Evolutionary conservation across 1,140 invertebrate genomes (phyloP).

Genomic region (Zaprionus capensis): DNA sequence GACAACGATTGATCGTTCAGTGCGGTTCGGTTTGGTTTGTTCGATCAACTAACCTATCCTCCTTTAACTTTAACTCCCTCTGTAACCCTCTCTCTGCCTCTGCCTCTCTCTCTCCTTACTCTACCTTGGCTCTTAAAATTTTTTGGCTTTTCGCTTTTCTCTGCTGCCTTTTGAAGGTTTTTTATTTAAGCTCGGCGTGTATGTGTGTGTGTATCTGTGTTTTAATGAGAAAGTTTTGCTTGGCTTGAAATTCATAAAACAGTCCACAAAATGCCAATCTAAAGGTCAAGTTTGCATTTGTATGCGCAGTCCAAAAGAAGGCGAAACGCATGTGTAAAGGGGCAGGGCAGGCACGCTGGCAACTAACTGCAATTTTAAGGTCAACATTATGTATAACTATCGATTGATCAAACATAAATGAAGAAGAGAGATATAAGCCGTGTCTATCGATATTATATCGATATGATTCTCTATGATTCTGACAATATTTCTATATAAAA

Average conservation of each 20-base stretch:
- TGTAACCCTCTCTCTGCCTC: not conserved
- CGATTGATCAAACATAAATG: too few relatives aligned
- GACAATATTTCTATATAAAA: too few relatives aligned
- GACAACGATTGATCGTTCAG: conserved; percentile 38
- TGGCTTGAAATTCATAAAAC: conserved; percentile 50
- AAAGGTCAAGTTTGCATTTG: conserved; percentile 76
- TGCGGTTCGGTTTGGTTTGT: not conserved
- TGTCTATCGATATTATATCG: too few relatives aligned
- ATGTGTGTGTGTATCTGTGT: not conserved
- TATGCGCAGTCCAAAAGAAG: conserved; percentile 49
- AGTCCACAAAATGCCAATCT: conserved; percentile 38
- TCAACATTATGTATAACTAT: not conserved
- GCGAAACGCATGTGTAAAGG: not conserved
- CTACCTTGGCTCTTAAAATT: conserved; percentile 13
- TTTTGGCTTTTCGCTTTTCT: conserved; percentile 42
- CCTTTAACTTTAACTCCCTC: not conserved
- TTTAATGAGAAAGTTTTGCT: conserved; percentile 72
- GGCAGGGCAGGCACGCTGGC: not conserved
- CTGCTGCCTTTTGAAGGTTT: conserved; percentile 57
- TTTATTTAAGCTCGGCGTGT: conserved; percentile 32
- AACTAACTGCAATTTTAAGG: not conserved
- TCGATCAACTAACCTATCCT: conserved; percentile 9
- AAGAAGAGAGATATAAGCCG: too few relatives aligned
- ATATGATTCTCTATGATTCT: too few relatives aligned
- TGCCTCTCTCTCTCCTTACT: not conserved